Conservation (phyloP, 2,888 invertebrate species). For the Dryadula phaetusa region DNA sequence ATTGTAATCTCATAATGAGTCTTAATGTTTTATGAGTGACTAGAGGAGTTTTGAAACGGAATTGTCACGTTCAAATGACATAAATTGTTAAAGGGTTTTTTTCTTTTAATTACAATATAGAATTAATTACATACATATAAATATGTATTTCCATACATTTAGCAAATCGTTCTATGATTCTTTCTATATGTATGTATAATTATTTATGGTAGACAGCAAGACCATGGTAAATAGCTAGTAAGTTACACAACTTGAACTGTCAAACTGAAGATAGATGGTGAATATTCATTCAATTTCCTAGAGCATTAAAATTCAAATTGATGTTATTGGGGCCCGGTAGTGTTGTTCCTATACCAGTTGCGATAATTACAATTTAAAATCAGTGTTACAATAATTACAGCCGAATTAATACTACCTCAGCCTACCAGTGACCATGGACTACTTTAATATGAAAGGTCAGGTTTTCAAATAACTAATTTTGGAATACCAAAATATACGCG, state of each 20-base stretch:
- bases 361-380: not conserved
- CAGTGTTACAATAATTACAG: not conserved
- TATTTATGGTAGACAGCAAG: constrained; percentile 5
- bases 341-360: not conserved
- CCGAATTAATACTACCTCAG: no score
- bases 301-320: constrained; percentile 47
- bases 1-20: constrained; percentile 23
- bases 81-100: constrained; percentile 9
- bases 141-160: not conserved
- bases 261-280: constrained; percentile 52
- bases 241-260: constrained; percentile 32
- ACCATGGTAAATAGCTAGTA: constrained; percentile 21
- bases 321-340: constrained; percentile 41
- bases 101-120: not conserved
- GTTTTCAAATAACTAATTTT: no score
- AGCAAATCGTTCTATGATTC: not conserved
- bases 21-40: constrained; percentile 22
- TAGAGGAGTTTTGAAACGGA: constrained; percentile 1
- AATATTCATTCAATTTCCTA: constrained; percentile 60
- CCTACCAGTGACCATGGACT: no score
- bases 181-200: not conserved
- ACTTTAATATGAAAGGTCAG: no score
- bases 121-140: no score
- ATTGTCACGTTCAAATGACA: constrained; percentile 10
- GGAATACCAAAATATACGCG: no score